Base-by-base conservation (phyloP, 2,113 vertebrate species). In the Ceyx cyanopectus region DNA sequence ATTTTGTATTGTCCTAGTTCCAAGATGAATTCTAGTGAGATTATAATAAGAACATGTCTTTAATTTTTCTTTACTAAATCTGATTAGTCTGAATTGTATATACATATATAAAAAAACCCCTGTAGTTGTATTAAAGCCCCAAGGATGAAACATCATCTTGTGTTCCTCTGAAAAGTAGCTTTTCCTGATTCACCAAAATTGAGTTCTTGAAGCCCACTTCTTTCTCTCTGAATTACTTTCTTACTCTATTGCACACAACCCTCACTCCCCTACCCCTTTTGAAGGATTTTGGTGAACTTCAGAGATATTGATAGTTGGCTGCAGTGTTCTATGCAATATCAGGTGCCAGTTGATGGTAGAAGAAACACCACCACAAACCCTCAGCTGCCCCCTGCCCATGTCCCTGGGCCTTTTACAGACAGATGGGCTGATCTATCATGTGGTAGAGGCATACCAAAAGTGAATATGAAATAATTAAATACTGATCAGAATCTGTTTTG, bases 361-460 rank as follows among this genome's bases (percentile, higher is more conserved):
- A 51, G 68, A 57, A 61, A 6, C 46, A 7, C 1, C 5, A 37
- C 37, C 37, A 37, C 37, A 37, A 37, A 10, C 37, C 37, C 37
- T 37, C 37, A 37, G 37, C 37, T 37, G 37, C 37, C 1, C 4
- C 0, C 11, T 12, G 10, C 4, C 22, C 3, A 5, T 7, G 7
- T 69, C 7, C 10, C 53, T 23, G 5, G 4, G 12, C 67, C 29
- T 70, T 81, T 51, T 34, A 26, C 30, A 87, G 26, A 23, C 6
- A 43, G 18, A 16, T 62, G 22, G 6, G 56, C 30, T 56, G 48
- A 19, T 41, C n/a, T 1, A 13, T 20, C 6, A 22, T 34, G 32
- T 72, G 32, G 14, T 32, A 72, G 19, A 4, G 29, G 20, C 19
- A 48, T 0, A 0, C 8, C 5, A 21, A 4, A 74, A 40, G 29